These are phyloP conservation scores for Silurus glanis DNA, from an alignment of 2,113 vertebrate genomes.

Conservation along the genomic window DNA sequence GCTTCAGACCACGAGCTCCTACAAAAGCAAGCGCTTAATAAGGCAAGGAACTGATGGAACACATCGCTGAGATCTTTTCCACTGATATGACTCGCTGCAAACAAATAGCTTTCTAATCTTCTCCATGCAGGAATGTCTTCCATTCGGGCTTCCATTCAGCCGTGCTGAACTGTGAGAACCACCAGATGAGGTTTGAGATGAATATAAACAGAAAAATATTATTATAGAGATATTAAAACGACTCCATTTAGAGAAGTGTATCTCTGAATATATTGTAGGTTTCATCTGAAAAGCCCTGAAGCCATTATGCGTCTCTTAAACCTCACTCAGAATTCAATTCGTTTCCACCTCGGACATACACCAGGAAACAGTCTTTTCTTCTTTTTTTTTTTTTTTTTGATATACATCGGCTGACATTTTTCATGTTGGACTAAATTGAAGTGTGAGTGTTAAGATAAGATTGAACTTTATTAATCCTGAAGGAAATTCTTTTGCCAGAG, in stretches of 20 bases:
- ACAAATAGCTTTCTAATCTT: constrained; percentile 54
- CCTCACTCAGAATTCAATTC: background rate
- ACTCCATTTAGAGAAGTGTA: background rate
- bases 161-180: background rate
- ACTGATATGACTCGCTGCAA: constrained; percentile 48
- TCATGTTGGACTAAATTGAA: background rate
- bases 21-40: constrained; percentile 43
- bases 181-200: background rate
- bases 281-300: background rate
- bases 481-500: no score
- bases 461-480: no score
- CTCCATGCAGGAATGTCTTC: constrained; percentile 37
- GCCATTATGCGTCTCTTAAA: background rate
- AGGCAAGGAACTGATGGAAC: background rate
- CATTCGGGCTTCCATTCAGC: background rate
- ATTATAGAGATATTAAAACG: background rate
- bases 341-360: background rate
- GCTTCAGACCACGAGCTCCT: constrained; percentile 31
- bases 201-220: background rate
- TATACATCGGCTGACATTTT: background rate
- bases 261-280: background rate
- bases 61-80: constrained; percentile 36
- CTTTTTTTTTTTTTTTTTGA: background rate
- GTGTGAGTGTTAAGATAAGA: background rate
- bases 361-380: background rate